A percentile compares a stretch with the other conserved stretches of the same genome.
phyloP scores from a whole-genome alignment of 2,888 invertebrate genomes.

The Caenorhabditis macrosperma region DNA sequence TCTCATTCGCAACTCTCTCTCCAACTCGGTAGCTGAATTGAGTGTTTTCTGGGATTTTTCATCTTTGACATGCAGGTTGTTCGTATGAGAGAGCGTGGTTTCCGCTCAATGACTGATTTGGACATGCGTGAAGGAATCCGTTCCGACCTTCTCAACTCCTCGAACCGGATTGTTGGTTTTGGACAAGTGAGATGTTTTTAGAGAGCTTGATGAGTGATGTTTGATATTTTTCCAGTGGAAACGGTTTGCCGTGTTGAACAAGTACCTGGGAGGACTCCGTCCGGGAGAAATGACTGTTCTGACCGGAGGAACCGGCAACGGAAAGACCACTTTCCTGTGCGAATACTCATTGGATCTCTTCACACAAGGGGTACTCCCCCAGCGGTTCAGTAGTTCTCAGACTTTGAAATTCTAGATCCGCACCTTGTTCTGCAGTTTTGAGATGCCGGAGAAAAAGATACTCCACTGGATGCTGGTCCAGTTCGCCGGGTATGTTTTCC shows the following conservation, averaged over 20 bases:
- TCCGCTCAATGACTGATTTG: slow-evolving; percentile 80
- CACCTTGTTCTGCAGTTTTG: slow-evolving; percentile 79
- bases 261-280: slow-evolving; percentile 77
- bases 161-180: slow-evolving; percentile 66
- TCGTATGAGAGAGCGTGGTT: slow-evolving; percentile 68
- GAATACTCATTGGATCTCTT: slow-evolving; percentile 79
- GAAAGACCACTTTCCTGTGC: slow-evolving; percentile 80
- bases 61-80: slow-evolving; percentile 50
- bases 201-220: neutral
- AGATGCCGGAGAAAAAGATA: slow-evolving; percentile 79
- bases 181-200: slow-evolving; percentile 62
- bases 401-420: slow-evolving; percentile 70
- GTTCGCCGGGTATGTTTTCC: slow-evolving; percentile 76
- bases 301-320: slow-evolving; percentile 78
- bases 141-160: slow-evolving; percentile 74
- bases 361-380: slow-evolving; percentile 76
- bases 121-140: slow-evolving; percentile 81
- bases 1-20: slow-evolving; percentile 55
- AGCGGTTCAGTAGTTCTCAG: no score
- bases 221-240: slow-evolving; percentile 74
- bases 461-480: slow-evolving; percentile 80
- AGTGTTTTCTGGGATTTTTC: neutral
- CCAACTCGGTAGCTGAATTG: slow-evolving; percentile 44
- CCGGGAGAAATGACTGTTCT: slow-evolving; percentile 78
- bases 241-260: slow-evolving; percentile 76